Conservation (phyloP, 2,113 vertebrate species). For the Stegastes partitus region DNA sequence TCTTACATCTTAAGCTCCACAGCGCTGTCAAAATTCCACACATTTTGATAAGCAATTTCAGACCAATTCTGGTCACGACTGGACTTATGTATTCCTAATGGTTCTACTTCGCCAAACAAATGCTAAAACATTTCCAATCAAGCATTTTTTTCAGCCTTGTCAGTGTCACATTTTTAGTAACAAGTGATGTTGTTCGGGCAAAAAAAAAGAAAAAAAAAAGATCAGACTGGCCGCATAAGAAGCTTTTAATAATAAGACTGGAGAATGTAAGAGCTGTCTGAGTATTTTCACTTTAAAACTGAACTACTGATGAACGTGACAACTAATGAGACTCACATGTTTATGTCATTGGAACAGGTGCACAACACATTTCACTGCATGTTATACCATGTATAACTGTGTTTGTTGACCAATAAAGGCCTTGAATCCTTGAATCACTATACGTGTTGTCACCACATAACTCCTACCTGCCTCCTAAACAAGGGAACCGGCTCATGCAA, state of each 20-base stretch:
- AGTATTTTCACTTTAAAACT: slow-evolving; percentile 5
- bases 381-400: too few relatives aligned
- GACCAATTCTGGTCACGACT: slow-evolving; percentile 12
- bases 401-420: too few relatives aligned
- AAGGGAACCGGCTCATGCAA: too few relatives aligned
- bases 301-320: not conserved
- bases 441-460: not conserved
- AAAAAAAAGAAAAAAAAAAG: not conserved
- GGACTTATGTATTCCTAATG: slow-evolving; percentile 11
- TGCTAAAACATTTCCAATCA: not conserved
- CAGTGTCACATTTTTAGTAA: slow-evolving; percentile 25
- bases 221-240: not conserved
- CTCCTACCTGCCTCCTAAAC: too few relatives aligned
- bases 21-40: not conserved
- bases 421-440: too few relatives aligned
- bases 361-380: too few relatives aligned
- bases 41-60: not conserved
- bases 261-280: not conserved
- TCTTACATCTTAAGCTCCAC: not conserved
- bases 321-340: not conserved
- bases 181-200: not conserved
- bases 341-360: too few relatives aligned
- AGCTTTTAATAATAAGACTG: slow-evolving; percentile 3
- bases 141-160: not conserved
- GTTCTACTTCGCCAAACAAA: slow-evolving; percentile 25